Evolutionary conservation across 2,113 vertebrate species (phyloP).

Genomic region (Actenoides lindsayi): DNA sequence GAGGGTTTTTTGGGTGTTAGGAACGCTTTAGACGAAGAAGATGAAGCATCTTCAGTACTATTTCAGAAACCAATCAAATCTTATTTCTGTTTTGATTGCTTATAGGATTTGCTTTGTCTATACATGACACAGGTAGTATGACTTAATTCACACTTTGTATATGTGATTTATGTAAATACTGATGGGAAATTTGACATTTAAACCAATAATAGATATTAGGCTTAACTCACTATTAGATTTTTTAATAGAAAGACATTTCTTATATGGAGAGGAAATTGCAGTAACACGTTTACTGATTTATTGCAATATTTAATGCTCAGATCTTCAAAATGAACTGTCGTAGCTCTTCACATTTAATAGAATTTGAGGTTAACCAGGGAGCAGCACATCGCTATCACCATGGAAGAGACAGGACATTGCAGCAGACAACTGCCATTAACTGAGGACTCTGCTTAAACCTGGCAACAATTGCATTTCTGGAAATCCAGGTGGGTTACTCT

Average conservation of each 20-base stretch:
- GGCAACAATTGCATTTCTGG: background rate
- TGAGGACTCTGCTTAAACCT: background rate
- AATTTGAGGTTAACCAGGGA: background rate
- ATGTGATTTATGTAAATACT: conserved; percentile 42
- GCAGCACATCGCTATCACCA: accelerated
- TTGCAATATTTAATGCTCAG: conserved; percentile 12
- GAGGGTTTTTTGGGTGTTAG: background rate
- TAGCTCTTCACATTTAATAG: conserved; percentile 21
- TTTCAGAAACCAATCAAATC: background rate
- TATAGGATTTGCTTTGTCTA: background rate
- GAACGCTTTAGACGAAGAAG: background rate
- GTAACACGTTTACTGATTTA: conserved; percentile 35
- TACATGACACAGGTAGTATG: background rate
- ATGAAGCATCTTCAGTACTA: background rate
- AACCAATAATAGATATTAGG: conserved; percentile 18
- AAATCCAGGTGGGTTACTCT: background rate
- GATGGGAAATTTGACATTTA: conserved; percentile 13
- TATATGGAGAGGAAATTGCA: conserved; percentile 47
- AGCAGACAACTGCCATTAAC: background rate
- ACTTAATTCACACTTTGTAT: background rate
- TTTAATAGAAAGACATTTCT: conserved; percentile 46
- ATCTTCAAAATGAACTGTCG: conserved; percentile 10
- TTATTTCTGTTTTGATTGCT: conserved; percentile 8
- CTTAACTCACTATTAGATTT: conserved; percentile 29
- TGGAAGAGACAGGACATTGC: background rate